A percentile compares a stretch with the other conserved stretches of the same genome.
These are phyloP conservation scores for Redunca redunca DNA, from an alignment of 2,113 vertebrate species.

Conservation along the genomic window DNA sequence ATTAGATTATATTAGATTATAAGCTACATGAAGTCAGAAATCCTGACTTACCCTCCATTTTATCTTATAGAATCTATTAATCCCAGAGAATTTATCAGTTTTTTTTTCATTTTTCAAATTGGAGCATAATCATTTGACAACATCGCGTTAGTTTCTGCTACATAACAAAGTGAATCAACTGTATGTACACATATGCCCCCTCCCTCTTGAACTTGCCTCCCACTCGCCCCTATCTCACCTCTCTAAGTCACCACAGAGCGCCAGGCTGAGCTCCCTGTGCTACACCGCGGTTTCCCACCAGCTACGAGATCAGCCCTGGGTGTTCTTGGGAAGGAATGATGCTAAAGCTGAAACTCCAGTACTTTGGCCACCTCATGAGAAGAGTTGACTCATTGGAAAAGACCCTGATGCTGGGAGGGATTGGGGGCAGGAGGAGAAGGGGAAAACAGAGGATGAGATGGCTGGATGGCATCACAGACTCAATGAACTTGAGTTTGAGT, in stretches of 20 bases:
- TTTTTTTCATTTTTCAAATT: not conserved
- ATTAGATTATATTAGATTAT: not conserved
- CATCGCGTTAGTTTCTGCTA: not conserved
- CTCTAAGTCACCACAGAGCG: not conserved
- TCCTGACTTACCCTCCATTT: not conserved
- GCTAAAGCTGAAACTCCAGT: no score
- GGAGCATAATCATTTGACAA: not conserved
- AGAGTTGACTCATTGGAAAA: no score
- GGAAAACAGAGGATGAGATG: no score
- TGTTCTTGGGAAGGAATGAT: no score
- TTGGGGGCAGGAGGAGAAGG: no score
- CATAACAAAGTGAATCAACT: not conserved
- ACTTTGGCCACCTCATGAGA: no score
- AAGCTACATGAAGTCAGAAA: not conserved
- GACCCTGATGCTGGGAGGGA: no score
- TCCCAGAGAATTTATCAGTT: not conserved
- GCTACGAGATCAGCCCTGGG: not conserved
- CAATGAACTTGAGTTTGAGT: no score
- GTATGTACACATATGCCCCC: not conserved
- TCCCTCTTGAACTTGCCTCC: not conserved
- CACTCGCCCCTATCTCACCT: not conserved
- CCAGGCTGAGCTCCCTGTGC: not conserved
- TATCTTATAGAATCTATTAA: not conserved
- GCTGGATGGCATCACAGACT: no score
- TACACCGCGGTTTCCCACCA: accelerated